Base-by-base conservation (phyloP, 2,113 vertebrate species). In the Takifugu flavidus region DNA sequence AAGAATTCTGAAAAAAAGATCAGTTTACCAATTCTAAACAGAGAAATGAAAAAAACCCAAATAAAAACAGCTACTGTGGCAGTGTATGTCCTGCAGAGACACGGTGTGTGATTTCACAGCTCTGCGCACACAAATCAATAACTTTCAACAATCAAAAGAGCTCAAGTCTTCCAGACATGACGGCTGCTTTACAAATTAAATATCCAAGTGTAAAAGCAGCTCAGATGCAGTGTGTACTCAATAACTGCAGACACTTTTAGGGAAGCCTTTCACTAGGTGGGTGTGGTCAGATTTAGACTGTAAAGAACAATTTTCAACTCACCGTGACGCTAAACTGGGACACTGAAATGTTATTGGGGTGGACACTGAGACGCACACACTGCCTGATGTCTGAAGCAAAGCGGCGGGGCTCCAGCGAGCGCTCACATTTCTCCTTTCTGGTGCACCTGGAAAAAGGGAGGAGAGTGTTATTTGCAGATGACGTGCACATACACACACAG, bases 271-370 rank as follows among this genome's bases (percentile, higher is more conserved):
- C 49, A 39, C 53, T 49, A 69, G 67, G 68, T 6, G 47, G 47
- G 15, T 50, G 13, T 28, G 13, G 51, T 28, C 51, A 28, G 27
- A 27, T 14, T 13, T 29, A 5, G 3, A 53, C 13, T 15, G 43
- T 46, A 25, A 29, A 13, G 31, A n/a, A 47, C 60, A 60, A 59
- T 25, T 13, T 3, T 68, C 53, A 0, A 28, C 96, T 96, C 87
- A 99, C 97, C 93, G 93, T 91, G 26, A 99, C 96, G 1, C 93
- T 98, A 77, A 95, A 98, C 90, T 98, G 96, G 69, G 95, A 98
- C 75, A 99, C 97, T 0, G 97, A 99, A 90, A 99, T 98, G 90
- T 99, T 99, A 91, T 93, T 98, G 74, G 97, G 97, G 34, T 96
- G 95, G 60, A 99, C 97, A 0, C 93, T 98, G 53, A 99, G 92